Evolutionary conservation across 2,888 invertebrate genomes (phyloP), one percentile per base, ranked within the genome.

Genomic region (Acronicta psi): DNA sequence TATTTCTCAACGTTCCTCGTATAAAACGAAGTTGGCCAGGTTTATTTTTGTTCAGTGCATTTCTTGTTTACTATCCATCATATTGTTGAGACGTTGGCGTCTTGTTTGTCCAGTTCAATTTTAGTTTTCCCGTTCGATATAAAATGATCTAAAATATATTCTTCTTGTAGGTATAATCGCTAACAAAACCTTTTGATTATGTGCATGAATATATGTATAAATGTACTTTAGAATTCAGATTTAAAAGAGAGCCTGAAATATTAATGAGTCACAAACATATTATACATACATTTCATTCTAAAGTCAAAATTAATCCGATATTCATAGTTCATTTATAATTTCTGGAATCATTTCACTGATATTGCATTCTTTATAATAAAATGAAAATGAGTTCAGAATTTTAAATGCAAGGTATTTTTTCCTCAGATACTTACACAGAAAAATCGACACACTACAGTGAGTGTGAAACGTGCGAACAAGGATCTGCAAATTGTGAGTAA

Each of bases 51-150:
- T 86, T 85, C 82, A 78, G 79, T 83, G 82, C 86, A 85, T 81
- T 89, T 86, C 87, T 87, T 89, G 86, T 91, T 89, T 87, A 85
- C 87, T 83, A 87, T 89, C 87, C 86, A 88, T 88, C 88, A 89
- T 88, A 88, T 86, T 86, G 86, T 88, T 85, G 83, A 85, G 81
- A 81, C 77, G 76, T 79, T 73, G 64, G 70, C 76, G 74, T 86
- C 77, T 76, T 85, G 83, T 84, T 87, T 85, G 84, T 81, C 80
- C 77, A 63, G 81, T 84, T 85, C 81, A 84, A 84, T 86, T 85
- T 84, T 83, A 84, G 82, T 82, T 85, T 75, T 71, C 62, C 56
- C 59, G 66, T 80, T 77, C 75, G 50, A 80, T 77, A 77, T 81
- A 77, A 75, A 78, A 68, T 45, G 44, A 64, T 72, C 52, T 55